Evolutionary conservation across 2,113 vertebrate species (phyloP), one percentile per base, ranked within the genome.

Genomic region (Heterochromis multidens): DNA sequence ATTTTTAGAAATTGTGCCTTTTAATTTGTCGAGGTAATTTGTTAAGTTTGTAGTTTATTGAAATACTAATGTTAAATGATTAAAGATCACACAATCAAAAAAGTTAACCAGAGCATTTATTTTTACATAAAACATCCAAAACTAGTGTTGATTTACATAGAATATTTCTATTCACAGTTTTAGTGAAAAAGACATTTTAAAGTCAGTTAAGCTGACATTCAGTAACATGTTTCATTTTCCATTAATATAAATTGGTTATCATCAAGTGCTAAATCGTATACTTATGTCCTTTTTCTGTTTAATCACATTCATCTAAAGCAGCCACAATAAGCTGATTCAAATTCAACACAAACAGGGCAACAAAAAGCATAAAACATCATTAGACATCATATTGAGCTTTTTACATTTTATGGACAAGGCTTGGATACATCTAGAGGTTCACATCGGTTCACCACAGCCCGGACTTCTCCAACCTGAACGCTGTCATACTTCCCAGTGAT

Each of bases 301-400:
- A 35, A 31, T 19, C 19, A 21, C 60, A 6, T 35, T 62, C 5
- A 33, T 62, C 31, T 35, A 62, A 35, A 21, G 8, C 31, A 62
- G 27, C 29, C 33, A 12, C 0, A 35, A 21, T 62, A 35, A 62
- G 33, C 19, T 62, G 0, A 62, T 12, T 21, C 60, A 62, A 62
- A 61, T 31, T 19, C 59, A 61, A 31, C 59, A 61, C 33, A 5
- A 62, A 33, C 29, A 33, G 60, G 60, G 2, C 17, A 21, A 13
- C n/a, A 37, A n/a, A 14, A 0, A 33, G 13, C 33, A 37, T 63
- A n/a, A 37, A 27, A 31, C 61, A 37, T 63, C 33, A 37, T 12
- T 21, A 37, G 33, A 63, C 21, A 37, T 63, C 21, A 37, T 6
- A 63, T 6, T 37, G 33, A n/a, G 5, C 19, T 63, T 37, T 63